Percentiles rank a stretch among this genome's conserved stretches.
phyloP scores from a whole-genome alignment of 2,113 vertebrate genomes.

The Oryzias woworae region DNA sequence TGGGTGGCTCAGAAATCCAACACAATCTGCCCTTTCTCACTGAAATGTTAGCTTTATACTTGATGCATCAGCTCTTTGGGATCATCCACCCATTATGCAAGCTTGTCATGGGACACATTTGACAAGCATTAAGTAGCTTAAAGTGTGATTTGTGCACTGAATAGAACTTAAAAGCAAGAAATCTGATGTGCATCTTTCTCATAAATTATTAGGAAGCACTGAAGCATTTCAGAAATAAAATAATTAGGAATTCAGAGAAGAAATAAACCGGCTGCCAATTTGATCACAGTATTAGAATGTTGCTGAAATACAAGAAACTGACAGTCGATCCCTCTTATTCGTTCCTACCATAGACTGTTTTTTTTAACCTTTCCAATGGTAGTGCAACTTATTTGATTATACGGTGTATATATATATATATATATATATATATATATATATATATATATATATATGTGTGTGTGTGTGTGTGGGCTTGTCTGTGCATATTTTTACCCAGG shows the following conservation, averaged over 20 bases:
- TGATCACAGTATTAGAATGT: background rate
- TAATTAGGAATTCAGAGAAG: background rate
- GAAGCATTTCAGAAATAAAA: no score
- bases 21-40: slow-evolving; percentile 12
- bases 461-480: no score
- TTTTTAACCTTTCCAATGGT: no score
- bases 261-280: background rate
- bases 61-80: background rate
- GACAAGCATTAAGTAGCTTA: background rate
- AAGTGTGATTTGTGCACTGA: slow-evolving; percentile 3
- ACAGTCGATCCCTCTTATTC: background rate
- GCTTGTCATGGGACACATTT: background rate
- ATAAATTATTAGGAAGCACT: background rate
- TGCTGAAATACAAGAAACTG: background rate
- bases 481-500: no score
- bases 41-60: slow-evolving; percentile 18
- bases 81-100: slow-evolving; percentile 26
- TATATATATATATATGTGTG: no score
- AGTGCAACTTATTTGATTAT: no score
- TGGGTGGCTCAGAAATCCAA: slow-evolving; percentile 29
- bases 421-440: no score
- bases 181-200: background rate
- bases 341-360: no score
- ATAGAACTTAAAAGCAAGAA: background rate
- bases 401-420: no score